Evolutionary conservation across 2,888 invertebrate species (phyloP).

Genomic region (Hoplodrina blanda): DNA sequence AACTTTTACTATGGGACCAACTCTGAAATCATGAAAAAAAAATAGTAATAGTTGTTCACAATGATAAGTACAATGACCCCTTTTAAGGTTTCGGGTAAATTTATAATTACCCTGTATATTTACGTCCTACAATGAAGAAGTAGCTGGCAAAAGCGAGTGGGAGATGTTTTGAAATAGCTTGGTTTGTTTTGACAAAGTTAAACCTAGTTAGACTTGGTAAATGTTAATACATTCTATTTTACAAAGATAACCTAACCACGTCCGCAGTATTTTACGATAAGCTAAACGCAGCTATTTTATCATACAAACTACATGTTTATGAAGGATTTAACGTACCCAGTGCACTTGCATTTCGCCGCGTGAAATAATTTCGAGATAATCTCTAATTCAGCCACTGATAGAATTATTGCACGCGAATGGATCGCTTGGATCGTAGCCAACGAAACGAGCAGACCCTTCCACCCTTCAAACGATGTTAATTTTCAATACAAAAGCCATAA

Average conservation of each 20-base stretch:
- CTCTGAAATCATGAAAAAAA: no score
- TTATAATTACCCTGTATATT: no score
- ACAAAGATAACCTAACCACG: slow-evolving; percentile 37
- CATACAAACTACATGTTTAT: slow-evolving; percentile 46
- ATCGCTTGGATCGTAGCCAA: slow-evolving; percentile 79
- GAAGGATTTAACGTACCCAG: slow-evolving; percentile 19
- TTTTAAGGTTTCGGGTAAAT: no score
- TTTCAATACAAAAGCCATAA: slow-evolving; percentile 60
- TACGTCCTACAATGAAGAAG: no score
- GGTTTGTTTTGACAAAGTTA: no score
- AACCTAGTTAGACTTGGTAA: slow-evolving; percentile 3
- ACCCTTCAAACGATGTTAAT: slow-evolving; percentile 66
- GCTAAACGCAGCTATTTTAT: slow-evolving; percentile 47
- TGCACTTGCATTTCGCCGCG: slow-evolving; percentile 51
- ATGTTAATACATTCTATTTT: slow-evolving; percentile 34
- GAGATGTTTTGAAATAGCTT: no score
- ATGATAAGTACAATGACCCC: no score
- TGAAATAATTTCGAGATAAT: slow-evolving; percentile 76
- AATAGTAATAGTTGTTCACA: no score
- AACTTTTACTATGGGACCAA: no score
- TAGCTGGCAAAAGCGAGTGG: no score
- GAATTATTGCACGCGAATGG: slow-evolving; percentile 80
- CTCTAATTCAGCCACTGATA: slow-evolving; percentile 78
- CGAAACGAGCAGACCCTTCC: slow-evolving; percentile 45
- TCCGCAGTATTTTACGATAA: slow-evolving; percentile 38